A percentile compares a stretch with the other conserved stretches of the same genome.
Evolutionary conservation across 2,113 vertebrate species (phyloP).

Genomic region (Ptyas mucosa): DNA sequence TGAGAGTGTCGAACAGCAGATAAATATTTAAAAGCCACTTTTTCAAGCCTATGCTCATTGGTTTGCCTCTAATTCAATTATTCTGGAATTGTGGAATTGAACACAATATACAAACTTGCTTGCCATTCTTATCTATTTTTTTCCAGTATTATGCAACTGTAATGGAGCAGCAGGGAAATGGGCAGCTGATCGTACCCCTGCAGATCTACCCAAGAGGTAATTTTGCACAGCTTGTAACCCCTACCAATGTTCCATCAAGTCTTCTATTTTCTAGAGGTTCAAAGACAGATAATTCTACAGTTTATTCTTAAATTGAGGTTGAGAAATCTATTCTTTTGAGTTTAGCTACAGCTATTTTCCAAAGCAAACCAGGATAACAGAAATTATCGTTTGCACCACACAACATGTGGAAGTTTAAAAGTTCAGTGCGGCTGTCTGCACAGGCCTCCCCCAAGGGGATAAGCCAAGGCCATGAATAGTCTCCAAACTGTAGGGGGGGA

Average conservation of each 20-base stretch:
- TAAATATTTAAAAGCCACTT: background rate
- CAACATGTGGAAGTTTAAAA: background rate
- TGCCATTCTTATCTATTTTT: slow-evolving; percentile 53
- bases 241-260: slow-evolving; percentile 61
- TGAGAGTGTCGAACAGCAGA: background rate
- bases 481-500: background rate
- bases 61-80: too few species aligned
- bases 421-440: background rate
- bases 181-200: slow-evolving; percentile 89
- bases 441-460: background rate
- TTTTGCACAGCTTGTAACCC: slow-evolving; percentile 58
- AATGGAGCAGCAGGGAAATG: slow-evolving; percentile 93
- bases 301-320: slow-evolving; percentile 59
- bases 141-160: slow-evolving; percentile 93
- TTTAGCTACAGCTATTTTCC: slow-evolving; percentile 36
- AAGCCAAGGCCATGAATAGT: background rate
- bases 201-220: slow-evolving; percentile 96
- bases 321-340: slow-evolving; percentile 56
- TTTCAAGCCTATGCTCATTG: background rate
- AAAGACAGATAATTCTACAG: slow-evolving; percentile 58
- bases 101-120: slow-evolving; percentile 16
- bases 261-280: slow-evolving; percentile 62
- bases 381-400: background rate
- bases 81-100: slow-evolving; percentile 17
- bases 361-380: background rate